Evolutionary conservation across 2,888 invertebrate genomes (phyloP).

Genomic region (Lithodes maja): DNA sequence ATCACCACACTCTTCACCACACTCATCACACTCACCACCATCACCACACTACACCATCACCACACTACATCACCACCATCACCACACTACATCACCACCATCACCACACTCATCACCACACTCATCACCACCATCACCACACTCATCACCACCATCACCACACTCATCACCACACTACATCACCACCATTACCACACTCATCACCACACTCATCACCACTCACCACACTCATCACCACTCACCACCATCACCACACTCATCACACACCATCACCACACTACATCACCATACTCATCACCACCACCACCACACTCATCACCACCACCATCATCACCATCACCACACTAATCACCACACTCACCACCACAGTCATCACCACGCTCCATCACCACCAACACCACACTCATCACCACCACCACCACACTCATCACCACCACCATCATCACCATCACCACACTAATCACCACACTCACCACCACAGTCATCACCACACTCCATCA

Average conservation of each 20-base stretch:
- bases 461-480: neutral
- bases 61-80: neutral
- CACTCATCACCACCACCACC: neutral
- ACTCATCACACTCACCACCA: neutral
- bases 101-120: neutral
- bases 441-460: neutral
- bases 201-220: neutral
- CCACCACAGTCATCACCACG: neutral
- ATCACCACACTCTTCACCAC: neutral
- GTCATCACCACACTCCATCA: no score
- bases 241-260: neutral
- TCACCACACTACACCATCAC: neutral
- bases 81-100: neutral
- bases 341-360: neutral
- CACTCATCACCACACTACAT: conserved; percentile 1
- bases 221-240: neutral
- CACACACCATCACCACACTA: neutral
- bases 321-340: neutral
- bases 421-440: neutral
- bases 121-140: neutral
- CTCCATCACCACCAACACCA: neutral
- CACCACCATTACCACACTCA: conserved; percentile 1
- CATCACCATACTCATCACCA: neutral
- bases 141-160: neutral
- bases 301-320: neutral